phyloP scores from a whole-genome alignment of 53 echinoderm and acorn worm species.

The Hippasteria phrygiana region DNA sequence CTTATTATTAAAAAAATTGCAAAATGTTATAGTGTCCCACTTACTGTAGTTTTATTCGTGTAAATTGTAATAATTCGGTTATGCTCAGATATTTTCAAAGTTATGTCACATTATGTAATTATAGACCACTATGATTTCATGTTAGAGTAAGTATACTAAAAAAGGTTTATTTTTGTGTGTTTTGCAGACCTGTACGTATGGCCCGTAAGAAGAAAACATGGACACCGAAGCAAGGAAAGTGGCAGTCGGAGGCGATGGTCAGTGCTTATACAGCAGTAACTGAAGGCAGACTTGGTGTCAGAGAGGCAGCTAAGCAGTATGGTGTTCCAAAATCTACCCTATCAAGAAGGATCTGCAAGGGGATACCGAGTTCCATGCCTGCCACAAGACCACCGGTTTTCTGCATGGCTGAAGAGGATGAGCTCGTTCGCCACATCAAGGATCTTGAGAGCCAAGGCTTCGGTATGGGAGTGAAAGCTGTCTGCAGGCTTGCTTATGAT shows the following conservation, averaged over 20 bases:
- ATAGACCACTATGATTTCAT: background rate
- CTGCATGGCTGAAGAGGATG: no score
- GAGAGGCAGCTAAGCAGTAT: slow-evolving; percentile 34
- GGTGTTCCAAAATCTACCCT: slow-evolving; percentile 26
- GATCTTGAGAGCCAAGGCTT: no score
- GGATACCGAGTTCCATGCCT: no score
- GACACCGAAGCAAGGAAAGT: slow-evolving; percentile 39
- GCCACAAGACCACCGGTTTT: no score
- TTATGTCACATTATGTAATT: slow-evolving; percentile 4
- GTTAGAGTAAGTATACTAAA: background rate
- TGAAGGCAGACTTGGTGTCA: background rate
- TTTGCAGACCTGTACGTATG: slow-evolving; percentile 21
- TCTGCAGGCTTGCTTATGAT: slow-evolving; percentile 66
- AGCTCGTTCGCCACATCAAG: no score
- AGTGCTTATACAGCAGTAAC: slow-evolving; percentile 3
- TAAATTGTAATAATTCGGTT: background rate
- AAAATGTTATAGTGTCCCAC: background rate
- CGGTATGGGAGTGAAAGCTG: slow-evolving; percentile 20
- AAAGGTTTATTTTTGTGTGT: background rate
- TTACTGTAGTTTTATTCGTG: background rate
- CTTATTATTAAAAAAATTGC: background rate
- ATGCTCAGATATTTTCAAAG: slow-evolving; percentile 8
- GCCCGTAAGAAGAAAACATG: slow-evolving; percentile 28
- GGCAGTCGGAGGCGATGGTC: slow-evolving; percentile 24
- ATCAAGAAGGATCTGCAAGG: no score